phyloP scores from a whole-genome alignment of 2,888 invertebrate genomes.

The Drosophila recens region DNA sequence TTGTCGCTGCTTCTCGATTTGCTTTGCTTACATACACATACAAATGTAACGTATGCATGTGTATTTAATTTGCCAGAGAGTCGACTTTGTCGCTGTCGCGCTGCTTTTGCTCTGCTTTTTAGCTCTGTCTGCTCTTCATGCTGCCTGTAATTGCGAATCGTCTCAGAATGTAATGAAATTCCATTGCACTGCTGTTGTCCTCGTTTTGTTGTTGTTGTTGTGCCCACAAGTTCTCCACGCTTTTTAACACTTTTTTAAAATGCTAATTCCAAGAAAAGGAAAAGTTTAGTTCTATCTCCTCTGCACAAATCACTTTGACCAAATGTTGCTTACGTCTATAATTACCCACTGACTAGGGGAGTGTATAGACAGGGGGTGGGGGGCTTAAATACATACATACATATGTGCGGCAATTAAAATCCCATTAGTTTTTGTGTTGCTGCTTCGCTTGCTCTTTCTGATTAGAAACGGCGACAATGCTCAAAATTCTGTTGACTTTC shows the following conservation, averaged over 20 bases:
- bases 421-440: slow-evolving; percentile 52
- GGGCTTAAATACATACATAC: background rate
- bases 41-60: background rate
- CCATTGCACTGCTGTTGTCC: slow-evolving; percentile 24
- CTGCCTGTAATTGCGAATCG: slow-evolving; percentile 45
- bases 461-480: slow-evolving; percentile 23
- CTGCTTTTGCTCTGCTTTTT: slow-evolving; percentile 14
- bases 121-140: slow-evolving; percentile 7
- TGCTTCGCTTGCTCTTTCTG: slow-evolving; percentile 6
- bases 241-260: slow-evolving; percentile 23
- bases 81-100: slow-evolving; percentile 14
- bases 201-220: slow-evolving; percentile 14
- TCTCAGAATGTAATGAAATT: slow-evolving; percentile 46
- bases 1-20: slow-evolving; percentile 31
- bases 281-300: slow-evolving; percentile 6
- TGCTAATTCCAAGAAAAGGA: slow-evolving; percentile 39
- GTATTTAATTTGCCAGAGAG: slow-evolving; percentile 56
- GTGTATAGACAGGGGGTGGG: background rate
- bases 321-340: slow-evolving; percentile 24
- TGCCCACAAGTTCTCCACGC: slow-evolving; percentile 16
- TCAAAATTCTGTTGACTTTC: slow-evolving; percentile 9
- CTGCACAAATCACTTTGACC: slow-evolving; percentile 31
- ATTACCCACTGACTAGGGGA: slow-evolving; percentile 17
- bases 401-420: slow-evolving; percentile 63
- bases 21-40: slow-evolving; percentile 25